A percentile compares a stretch with the other conserved stretches of the same genome.
These are phyloP conservation scores for Chaetorhynchus papuensis DNA, from an alignment of 2,113 vertebrate genomes.

Conservation along the genomic window DNA sequence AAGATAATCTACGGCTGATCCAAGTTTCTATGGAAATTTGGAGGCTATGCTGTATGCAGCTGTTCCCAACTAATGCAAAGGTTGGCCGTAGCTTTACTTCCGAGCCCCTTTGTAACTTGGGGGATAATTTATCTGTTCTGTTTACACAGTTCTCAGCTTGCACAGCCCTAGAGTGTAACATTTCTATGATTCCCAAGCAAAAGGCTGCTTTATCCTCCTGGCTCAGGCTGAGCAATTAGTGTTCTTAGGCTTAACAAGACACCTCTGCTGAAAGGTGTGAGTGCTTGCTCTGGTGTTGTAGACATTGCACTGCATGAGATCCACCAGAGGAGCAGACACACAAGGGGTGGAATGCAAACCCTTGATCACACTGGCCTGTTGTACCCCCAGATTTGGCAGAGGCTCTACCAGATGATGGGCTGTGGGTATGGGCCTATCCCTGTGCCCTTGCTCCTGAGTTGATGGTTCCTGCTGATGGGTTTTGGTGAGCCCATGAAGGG, in stretches of 20 bases:
- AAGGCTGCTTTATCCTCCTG: background rate
- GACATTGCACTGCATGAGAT: background rate
- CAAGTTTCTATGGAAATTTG: slow-evolving; percentile 65
- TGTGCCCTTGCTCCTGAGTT: background rate
- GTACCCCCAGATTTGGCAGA: background rate
- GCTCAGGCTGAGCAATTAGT: background rate
- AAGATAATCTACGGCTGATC: slow-evolving; percentile 43
- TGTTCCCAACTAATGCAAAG: slow-evolving; percentile 54
- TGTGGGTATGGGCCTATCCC: background rate
- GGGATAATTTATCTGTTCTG: slow-evolving; percentile 36
- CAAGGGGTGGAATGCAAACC: background rate
- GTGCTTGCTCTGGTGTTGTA: background rate
- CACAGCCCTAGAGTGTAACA: background rate
- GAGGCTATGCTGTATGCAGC: slow-evolving; percentile 34
- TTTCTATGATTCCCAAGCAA: background rate
- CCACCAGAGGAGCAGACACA: background rate
- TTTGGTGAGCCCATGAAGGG: background rate
- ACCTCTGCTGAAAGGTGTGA: background rate
- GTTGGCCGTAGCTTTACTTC: slow-evolving; percentile 28
- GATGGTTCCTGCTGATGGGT: background rate
- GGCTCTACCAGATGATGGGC: background rate
- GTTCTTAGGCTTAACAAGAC: background rate
- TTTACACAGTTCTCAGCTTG: slow-evolving; percentile 35
- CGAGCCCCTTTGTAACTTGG: background rate
- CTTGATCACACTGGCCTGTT: background rate